Percentiles rank a stretch among this genome's conserved stretches.
phyloP scores from a whole-genome alignment of 2,797 vertebrate genomes.

The Triplophysa yarkandensis region DNA sequence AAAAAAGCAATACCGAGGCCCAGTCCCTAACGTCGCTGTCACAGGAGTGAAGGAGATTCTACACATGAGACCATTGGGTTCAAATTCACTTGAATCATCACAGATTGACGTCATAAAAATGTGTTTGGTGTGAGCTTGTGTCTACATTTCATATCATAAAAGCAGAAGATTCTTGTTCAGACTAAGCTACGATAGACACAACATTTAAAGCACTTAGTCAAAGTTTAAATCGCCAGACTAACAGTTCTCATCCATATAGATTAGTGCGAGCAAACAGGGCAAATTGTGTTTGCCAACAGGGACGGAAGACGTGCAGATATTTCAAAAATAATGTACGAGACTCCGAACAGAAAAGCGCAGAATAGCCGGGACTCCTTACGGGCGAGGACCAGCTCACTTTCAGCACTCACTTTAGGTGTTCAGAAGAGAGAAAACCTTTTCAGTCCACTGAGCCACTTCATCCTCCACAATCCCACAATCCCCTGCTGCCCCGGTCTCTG shows the following conservation, averaged over 20 bases:
- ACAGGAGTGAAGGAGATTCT: too few relatives aligned
- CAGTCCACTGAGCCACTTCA: conserved; percentile 40
- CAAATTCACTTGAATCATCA: too few relatives aligned
- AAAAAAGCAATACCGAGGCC: too few relatives aligned
- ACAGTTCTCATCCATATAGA: neutral
- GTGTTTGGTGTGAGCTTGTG: too few relatives aligned
- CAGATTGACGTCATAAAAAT: too few relatives aligned
- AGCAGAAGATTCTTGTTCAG: neutral
- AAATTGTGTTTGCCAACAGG: neutral
- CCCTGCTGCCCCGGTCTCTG: conserved; percentile 14
- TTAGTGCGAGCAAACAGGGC: neutral
- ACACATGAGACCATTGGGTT: too few relatives aligned
- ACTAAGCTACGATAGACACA: neutral
- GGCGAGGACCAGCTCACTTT: neutral
- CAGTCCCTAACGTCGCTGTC: too few relatives aligned
- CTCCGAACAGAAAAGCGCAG: neutral
- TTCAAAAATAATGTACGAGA: neutral
- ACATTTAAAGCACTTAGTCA: neutral
- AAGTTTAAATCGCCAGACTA: neutral
- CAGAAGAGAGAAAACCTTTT: conserved; percentile 22
- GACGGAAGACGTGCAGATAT: neutral
- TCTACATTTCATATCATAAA: neutral
- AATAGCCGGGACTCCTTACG: neutral
- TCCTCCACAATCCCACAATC: conserved; percentile 50
- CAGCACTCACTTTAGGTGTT: conserved; percentile 7